Percentiles rank a stretch among this genome's conserved stretches.
Evolutionary conservation across 2,113 vertebrate genomes (phyloP).

Genomic region (Zootoca vivipara): DNA sequence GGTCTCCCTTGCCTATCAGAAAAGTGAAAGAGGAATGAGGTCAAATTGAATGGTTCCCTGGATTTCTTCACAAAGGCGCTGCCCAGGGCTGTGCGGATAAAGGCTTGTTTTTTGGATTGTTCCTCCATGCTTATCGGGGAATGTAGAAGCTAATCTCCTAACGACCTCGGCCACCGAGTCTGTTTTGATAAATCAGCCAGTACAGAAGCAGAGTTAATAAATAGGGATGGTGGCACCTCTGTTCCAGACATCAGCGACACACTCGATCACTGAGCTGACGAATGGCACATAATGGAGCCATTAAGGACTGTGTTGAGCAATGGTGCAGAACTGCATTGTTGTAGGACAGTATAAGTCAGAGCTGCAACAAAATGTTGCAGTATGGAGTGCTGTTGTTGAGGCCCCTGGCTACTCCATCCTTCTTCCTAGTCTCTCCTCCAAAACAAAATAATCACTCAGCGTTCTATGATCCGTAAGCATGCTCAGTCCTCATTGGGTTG

Average conservation of each 20-base stretch:
- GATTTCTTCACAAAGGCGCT: background rate
- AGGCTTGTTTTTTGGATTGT: constrained; percentile 16
- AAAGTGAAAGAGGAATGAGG: constrained; percentile 50
- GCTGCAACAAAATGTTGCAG: too few species aligned
- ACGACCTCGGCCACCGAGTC: constrained; percentile 45
- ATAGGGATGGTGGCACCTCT: constrained; percentile 30
- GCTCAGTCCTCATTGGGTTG: too few species aligned
- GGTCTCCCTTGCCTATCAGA: background rate
- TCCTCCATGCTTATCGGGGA: background rate
- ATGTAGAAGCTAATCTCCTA: constrained; percentile 27
- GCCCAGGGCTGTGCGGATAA: constrained; percentile 1
- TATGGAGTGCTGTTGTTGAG: too few species aligned
- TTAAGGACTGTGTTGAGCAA: background rate
- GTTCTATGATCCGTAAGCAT: too few species aligned
- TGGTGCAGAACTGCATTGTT: too few species aligned
- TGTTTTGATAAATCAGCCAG: constrained; percentile 43
- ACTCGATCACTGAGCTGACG: background rate
- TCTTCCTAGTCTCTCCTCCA: too few species aligned
- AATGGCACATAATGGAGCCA: constrained; percentile 9
- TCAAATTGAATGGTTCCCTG: constrained; percentile 43
- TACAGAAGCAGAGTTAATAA: constrained; percentile 25
- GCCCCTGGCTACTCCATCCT: too few species aligned
- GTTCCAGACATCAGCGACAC: constrained; percentile 10
- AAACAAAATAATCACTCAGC: too few species aligned
- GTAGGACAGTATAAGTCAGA: too few species aligned